Conservation (phyloP, 2,888 invertebrate genomes). For the Acanthoscelides obtectus region DNA sequence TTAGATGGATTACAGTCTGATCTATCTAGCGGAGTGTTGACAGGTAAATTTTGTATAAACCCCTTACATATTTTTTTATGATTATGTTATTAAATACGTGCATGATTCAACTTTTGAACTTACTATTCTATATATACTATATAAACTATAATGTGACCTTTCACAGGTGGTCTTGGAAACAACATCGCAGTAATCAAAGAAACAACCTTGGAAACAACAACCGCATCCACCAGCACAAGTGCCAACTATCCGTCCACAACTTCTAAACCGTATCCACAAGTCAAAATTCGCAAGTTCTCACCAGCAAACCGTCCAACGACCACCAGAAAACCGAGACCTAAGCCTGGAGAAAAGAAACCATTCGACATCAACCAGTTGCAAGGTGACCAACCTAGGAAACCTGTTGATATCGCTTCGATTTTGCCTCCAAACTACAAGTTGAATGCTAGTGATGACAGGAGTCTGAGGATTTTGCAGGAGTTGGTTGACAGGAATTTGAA, state of each 20-base stretch:
- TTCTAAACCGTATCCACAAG: constrained; percentile 52
- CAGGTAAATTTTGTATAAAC: constrained; percentile 47
- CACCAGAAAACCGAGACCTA: constrained; percentile 27
- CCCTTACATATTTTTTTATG: too few species aligned
- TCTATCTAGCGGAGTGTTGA: constrained; percentile 70
- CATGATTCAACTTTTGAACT: too few species aligned
- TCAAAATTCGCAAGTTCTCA: constrained; percentile 63
- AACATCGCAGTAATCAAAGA: constrained; percentile 64
- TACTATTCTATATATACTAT: too few species aligned
- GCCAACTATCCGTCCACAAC: constrained; percentile 31
- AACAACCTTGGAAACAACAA: constrained; percentile 43
- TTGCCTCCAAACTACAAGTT: constrained; percentile 47
- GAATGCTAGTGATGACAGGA: constrained; percentile 26
- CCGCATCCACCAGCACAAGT: constrained; percentile 38
- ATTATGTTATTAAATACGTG: too few species aligned
- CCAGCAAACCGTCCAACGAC: constrained; percentile 38
- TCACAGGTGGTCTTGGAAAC: constrained; percentile 59
- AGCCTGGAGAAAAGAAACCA: constrained; percentile 11
- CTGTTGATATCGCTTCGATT: constrained; percentile 37
- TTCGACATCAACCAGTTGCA: constrained; percentile 33
- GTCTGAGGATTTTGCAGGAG: constrained; percentile 28
- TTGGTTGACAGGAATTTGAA: constrained; percentile 22
- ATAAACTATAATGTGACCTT: background rate
- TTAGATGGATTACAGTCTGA: constrained; percentile 81
- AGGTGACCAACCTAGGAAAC: constrained; percentile 36